Percentiles rank a stretch among this genome's conserved stretches.
These are phyloP conservation scores for Acromyrmex charruanus DNA, from an alignment of 1,140 invertebrate species.

Conservation along the genomic window DNA sequence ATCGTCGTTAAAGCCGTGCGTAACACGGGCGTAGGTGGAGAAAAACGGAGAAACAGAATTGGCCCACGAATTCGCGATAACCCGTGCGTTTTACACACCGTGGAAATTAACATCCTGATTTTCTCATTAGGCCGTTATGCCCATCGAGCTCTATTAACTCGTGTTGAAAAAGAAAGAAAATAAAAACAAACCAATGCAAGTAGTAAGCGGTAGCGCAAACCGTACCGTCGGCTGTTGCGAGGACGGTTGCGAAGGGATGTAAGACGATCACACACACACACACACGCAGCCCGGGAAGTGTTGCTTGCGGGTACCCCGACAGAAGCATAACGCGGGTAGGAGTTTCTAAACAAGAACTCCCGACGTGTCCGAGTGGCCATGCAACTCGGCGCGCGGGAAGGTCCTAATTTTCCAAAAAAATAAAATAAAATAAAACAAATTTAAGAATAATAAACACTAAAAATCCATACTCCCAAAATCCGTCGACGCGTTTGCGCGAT, in stretches of 20 bases:
- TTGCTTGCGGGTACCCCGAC: conserved; percentile 85
- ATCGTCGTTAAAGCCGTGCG: conserved; percentile 34
- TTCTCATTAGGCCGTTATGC: conserved; percentile 82
- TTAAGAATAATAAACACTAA: conserved; percentile 74
- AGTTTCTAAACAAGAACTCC: conserved; percentile 84
- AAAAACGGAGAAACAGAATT: conserved; percentile 43
- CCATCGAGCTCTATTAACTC: conserved; percentile 75
- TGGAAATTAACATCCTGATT: conserved; percentile 86
- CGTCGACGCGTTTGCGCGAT: conserved; percentile 59
- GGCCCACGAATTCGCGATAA: conserved; percentile 74
- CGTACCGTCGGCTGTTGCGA: conserved; percentile 59
- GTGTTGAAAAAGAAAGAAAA: conserved; percentile 60
- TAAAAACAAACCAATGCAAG: background rate
- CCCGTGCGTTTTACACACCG: conserved; percentile 76
- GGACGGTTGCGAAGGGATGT: conserved; percentile 59
- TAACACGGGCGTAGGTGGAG: conserved; percentile 52
- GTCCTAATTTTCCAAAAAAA: conserved; percentile 81
- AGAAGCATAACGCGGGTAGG: conserved; percentile 87
- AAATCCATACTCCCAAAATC: conserved; percentile 69
- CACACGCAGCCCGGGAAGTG: conserved; percentile 69
- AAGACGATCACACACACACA: conserved; percentile 54
- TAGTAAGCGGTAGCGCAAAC: conserved; percentile 42
- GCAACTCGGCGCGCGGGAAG: conserved; percentile 76
- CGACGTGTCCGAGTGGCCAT: conserved; percentile 73
- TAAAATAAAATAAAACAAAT: conserved; percentile 73